phyloP scores from a whole-genome alignment of 2,888 invertebrate genomes.

The Macropis europaea region DNA sequence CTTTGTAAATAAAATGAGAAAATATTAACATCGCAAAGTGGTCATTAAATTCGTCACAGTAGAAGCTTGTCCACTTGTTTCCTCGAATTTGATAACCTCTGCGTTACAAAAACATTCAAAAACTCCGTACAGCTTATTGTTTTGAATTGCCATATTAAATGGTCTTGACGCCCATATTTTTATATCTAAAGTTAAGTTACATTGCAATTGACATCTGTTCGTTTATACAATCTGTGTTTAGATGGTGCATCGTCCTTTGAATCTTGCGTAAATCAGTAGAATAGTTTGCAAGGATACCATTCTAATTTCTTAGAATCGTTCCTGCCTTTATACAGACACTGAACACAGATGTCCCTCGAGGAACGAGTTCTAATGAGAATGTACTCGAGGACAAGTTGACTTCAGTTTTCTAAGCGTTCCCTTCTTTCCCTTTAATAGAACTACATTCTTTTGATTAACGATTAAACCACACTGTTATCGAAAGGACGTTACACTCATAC shows the following conservation, averaged over 20 bases:
- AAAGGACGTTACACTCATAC: conserved; percentile 38
- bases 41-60: conserved; percentile 15
- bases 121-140: background rate
- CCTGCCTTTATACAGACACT: conserved; percentile 28
- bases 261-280: background rate
- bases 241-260: conserved; percentile 10
- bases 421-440: background rate
- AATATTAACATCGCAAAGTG: conserved; percentile 18
- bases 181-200: conserved; percentile 56
- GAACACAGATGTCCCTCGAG: background rate
- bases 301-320: conserved; percentile 57
- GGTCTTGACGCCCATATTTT: conserved; percentile 24
- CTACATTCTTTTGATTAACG: background rate
- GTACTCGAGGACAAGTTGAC: background rate
- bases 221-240: conserved; percentile 44
- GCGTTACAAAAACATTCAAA: conserved; percentile 3
- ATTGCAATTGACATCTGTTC: conserved; percentile 63
- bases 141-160: conserved; percentile 8
- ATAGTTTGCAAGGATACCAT: conserved; percentile 45
- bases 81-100: conserved; percentile 2
- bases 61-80: background rate
- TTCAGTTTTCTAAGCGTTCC: background rate
- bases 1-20: too few relatives aligned
- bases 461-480: conserved; percentile 13
- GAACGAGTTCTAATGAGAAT: conserved; percentile 7